phyloP scores from a whole-genome alignment of 2,797 vertebrate genomes.

The Poliocrania exsul region DNA sequence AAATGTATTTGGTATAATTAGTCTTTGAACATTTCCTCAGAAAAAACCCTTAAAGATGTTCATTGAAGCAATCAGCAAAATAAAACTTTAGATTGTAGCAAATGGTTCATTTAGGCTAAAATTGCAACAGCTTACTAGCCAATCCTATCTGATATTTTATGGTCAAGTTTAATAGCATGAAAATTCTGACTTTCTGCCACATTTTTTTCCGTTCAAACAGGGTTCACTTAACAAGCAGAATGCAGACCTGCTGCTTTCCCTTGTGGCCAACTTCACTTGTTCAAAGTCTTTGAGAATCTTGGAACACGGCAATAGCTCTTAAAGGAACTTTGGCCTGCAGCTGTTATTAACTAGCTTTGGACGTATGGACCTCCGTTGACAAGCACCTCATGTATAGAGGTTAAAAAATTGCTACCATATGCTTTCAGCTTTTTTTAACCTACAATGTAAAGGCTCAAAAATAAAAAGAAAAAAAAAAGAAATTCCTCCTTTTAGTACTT shows the following conservation, averaged over 20 bases:
- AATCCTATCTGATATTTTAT: conserved; percentile 24
- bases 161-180: conserved; percentile 38
- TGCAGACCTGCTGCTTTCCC: conserved; percentile 52
- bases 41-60: neutral
- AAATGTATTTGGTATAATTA: neutral
- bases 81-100: neutral
- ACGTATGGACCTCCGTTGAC: conserved; percentile 53
- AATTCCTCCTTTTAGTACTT: neutral
- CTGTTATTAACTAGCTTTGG: conserved; percentile 73
- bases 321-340: conserved; percentile 62
- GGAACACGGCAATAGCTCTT: conserved; percentile 49
- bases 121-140: conserved; percentile 10
- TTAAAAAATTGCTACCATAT: conserved; percentile 70
- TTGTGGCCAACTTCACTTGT: conserved; percentile 63
- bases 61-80: neutral
- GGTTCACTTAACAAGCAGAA: conserved; percentile 65
- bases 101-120: neutral
- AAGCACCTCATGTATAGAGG: conserved; percentile 56
- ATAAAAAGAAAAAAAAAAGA: neutral
- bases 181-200: conserved; percentile 27
- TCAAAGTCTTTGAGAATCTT: conserved; percentile 64
- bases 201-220: conserved; percentile 42
- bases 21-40: neutral
- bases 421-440: conserved; percentile 61
- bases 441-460: neutral